Evolutionary conservation across 2,888 invertebrate species (phyloP).

Genomic region (Ichneumoninae sp.): DNA sequence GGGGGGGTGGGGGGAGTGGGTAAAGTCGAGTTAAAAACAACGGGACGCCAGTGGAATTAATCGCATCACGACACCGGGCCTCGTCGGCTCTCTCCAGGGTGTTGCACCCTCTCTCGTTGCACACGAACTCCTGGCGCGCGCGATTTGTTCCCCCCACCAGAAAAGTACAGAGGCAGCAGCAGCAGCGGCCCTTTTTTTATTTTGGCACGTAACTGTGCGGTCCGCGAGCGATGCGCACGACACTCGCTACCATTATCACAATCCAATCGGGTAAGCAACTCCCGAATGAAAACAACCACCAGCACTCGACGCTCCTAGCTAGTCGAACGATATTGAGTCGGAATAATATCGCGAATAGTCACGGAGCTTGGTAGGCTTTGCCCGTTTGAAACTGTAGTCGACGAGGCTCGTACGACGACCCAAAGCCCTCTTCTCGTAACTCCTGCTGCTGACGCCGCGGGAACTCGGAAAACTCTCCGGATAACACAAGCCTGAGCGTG

Average conservation of each 20-base stretch:
- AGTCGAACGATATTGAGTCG: neutral
- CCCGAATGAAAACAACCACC: slow-evolving; percentile 66
- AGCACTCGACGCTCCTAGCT: slow-evolving; percentile 45
- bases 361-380: neutral
- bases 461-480: slow-evolving; percentile 60
- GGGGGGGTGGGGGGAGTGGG: slow-evolving; percentile 11
- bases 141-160: slow-evolving; percentile 42
- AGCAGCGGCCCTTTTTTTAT: slow-evolving; percentile 10
- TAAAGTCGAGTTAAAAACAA: slow-evolving; percentile 30
- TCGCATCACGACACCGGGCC: slow-evolving; percentile 32
- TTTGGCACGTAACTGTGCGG: slow-evolving; percentile 36
- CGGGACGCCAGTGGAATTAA: slow-evolving; percentile 10
- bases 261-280: slow-evolving; percentile 46
- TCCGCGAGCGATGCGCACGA: slow-evolving; percentile 50
- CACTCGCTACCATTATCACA: slow-evolving; percentile 57
- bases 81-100: slow-evolving; percentile 14
- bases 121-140: slow-evolving; percentile 62
- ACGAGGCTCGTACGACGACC: slow-evolving; percentile 57
- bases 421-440: slow-evolving; percentile 37
- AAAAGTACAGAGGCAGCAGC: neutral
- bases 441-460: slow-evolving; percentile 61
- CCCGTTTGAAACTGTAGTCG: neutral
- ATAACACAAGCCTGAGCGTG: slow-evolving; percentile 39
- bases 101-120: slow-evolving; percentile 33
- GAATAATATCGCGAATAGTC: neutral